Conservation (phyloP, 2,113 vertebrate genomes). For the Lathamus discolor region DNA sequence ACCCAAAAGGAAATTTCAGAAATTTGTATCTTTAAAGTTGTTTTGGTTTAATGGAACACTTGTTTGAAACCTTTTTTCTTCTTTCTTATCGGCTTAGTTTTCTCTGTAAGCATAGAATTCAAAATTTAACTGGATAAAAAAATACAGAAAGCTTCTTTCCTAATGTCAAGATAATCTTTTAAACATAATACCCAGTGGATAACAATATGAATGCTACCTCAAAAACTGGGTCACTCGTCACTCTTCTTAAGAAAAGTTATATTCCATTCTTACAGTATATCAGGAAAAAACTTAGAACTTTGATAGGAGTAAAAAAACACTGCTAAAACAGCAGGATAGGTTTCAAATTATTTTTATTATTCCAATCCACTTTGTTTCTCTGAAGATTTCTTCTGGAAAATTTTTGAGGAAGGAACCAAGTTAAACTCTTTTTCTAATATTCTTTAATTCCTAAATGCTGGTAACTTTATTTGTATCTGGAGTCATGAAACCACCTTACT, state of each 20-base stretch:
- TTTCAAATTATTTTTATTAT: neutral
- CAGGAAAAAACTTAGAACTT: neutral
- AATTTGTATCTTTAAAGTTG: neutral
- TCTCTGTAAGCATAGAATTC: neutral
- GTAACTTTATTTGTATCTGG: neutral
- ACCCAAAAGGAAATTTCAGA: neutral
- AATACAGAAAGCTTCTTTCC: constrained; percentile 55
- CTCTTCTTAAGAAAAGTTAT: constrained; percentile 34
- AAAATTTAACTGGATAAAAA: constrained; percentile 32
- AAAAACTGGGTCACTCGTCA: constrained; percentile 44
- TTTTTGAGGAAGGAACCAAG: neutral
- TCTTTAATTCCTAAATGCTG: neutral
- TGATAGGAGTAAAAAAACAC: neutral
- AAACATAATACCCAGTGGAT: constrained; percentile 56
- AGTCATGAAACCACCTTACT: neutral
- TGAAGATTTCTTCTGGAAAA: neutral
- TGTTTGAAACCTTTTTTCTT: neutral
- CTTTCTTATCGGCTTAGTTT: constrained; percentile 42
- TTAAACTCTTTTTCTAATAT: neutral
- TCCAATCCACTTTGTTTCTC: neutral
- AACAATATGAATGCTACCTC: constrained; percentile 22
- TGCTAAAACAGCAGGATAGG: neutral
- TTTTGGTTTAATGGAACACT: neutral
- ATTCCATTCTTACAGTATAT: neutral
- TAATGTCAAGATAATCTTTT: constrained; percentile 69